These are phyloP conservation scores for Sinodicranocentrus sp. DNA, from an alignment of 2,888 invertebrate species.

Conservation along the genomic window DNA sequence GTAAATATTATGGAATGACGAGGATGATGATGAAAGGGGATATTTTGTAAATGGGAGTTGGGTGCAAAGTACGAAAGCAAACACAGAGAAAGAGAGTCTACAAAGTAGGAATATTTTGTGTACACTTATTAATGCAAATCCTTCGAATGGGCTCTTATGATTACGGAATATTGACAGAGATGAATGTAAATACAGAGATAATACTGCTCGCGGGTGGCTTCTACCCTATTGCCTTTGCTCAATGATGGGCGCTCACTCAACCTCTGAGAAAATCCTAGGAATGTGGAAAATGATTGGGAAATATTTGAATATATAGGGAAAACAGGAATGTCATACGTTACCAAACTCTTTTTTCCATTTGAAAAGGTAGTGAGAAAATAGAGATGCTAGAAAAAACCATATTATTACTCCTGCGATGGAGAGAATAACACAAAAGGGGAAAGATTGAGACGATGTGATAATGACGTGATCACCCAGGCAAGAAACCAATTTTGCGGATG, in stretches of 20 bases:
- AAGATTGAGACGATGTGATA: not conserved
- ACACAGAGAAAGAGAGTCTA: too few species aligned
- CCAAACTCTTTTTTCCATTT: too few species aligned
- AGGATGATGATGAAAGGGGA: not conserved
- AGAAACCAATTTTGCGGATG: not conserved
- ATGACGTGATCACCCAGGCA: conserved; percentile 3
- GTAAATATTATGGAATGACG: conserved; percentile 2
- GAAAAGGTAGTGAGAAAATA: too few species aligned
- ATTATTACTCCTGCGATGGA: too few species aligned
- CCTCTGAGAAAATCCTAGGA: too few species aligned
- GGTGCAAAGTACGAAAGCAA: not conserved
- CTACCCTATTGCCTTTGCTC: too few species aligned
- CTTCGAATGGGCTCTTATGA: not conserved
- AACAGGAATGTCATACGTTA: too few species aligned
- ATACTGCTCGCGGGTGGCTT: not conserved
- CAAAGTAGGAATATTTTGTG: not conserved
- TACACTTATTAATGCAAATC: conserved; percentile 11
- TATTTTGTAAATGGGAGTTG: not conserved
- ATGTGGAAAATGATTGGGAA: too few species aligned
- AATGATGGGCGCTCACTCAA: too few species aligned
- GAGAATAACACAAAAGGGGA: too few species aligned
- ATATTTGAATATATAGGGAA: too few species aligned
- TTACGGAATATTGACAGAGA: not conserved
- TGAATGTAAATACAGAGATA: conserved; percentile 4
- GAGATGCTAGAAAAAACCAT: too few species aligned